Evolutionary conservation across 2,113 vertebrate species (phyloP).

Genomic region (Taurulus bubalis): DNA sequence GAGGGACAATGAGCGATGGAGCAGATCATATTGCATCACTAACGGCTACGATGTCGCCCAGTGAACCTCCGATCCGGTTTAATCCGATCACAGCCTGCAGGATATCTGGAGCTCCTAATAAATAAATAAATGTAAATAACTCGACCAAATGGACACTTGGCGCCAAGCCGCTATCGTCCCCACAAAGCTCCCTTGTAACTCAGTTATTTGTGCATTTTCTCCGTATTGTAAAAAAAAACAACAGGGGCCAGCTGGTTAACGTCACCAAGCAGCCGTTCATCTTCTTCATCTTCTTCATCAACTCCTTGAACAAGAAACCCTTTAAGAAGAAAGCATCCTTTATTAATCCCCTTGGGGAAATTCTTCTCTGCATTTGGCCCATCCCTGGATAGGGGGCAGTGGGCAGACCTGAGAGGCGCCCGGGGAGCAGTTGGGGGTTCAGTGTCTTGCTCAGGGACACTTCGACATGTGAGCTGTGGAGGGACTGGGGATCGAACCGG

Average conservation of each 20-base stretch:
- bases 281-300: too few relatives aligned
- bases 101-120: constrained; percentile 26
- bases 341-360: too few relatives aligned
- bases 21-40: constrained; percentile 21
- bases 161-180: constrained; percentile 20
- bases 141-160: constrained; percentile 24
- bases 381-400: too few relatives aligned
- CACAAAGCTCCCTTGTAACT: constrained; percentile 9
- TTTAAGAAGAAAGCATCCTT: too few relatives aligned
- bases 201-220: too few relatives aligned
- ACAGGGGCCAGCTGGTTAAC: constrained; percentile 1
- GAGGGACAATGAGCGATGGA: constrained; percentile 11
- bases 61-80: constrained; percentile 41
- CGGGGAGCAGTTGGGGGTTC: too few relatives aligned
- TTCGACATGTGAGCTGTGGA: too few relatives aligned
- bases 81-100: constrained; percentile 45
- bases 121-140: constrained; percentile 21
- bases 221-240: background rate
- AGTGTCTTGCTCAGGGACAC: too few relatives aligned
- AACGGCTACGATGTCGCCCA: constrained; percentile 48
- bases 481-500: too few relatives aligned
- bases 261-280: constrained; percentile 2
- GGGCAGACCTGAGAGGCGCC: too few relatives aligned
- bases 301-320: too few relatives aligned
- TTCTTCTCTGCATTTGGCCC: too few relatives aligned